A percentile compares a stretch with the other conserved stretches of the same genome.
Conservation (phyloP, 2,113 vertebrate species). For the Potamarius usumacintae region DNA sequence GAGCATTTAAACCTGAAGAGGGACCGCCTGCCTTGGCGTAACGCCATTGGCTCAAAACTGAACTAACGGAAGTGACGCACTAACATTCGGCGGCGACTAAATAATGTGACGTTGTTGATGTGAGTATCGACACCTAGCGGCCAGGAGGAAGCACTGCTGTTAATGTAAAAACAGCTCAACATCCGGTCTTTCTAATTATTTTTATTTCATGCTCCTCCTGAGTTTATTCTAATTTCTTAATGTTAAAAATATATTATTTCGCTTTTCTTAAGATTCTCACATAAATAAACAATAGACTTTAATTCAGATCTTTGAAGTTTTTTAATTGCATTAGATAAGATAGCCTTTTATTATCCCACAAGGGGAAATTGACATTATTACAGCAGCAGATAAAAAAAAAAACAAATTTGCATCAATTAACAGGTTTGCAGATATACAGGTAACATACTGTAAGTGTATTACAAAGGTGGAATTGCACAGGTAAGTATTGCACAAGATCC, state of each 20-base stretch:
- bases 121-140: not conserved
- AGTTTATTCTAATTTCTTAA: not conserved
- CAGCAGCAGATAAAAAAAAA: no score
- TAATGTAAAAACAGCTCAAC: no score
- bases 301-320: not conserved
- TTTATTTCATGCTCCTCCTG: not conserved
- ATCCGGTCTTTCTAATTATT: not conserved
- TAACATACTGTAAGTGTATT: no score
- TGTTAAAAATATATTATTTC: not conserved
- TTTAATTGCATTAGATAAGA: not conserved
- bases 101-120: not conserved
- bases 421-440: no score
- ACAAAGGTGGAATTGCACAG: no score
- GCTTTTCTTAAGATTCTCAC: not conserved
- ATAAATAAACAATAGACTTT: not conserved
- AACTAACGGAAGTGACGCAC: not conserved
- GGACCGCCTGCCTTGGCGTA: slow-evolving; percentile 26
- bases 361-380: no score
- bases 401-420: no score
- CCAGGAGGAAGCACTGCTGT: not conserved
- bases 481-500: no score
- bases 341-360: no score
- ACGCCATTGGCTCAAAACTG: slow-evolving; percentile 30
- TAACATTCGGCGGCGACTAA: not conserved
- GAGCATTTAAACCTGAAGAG: slow-evolving; percentile 52